Base-by-base conservation (phyloP, 2,113 vertebrate genomes). In the Elaphurus davidianus region DNA sequence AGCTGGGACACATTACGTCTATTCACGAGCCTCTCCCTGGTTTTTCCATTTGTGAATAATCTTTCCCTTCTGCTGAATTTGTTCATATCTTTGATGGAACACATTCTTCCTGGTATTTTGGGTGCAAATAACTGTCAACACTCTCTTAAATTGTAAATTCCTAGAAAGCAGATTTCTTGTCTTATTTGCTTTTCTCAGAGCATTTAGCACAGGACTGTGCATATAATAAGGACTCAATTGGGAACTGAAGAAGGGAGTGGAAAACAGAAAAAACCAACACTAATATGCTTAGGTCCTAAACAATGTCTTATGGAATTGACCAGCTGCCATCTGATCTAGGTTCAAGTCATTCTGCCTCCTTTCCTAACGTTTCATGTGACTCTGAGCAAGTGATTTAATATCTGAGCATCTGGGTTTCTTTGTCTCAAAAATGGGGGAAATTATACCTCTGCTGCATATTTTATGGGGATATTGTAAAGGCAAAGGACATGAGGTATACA, bases 41-140 rank as follows among this genome's bases (percentile, higher is more conserved):
- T 50, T 45, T 64, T 85, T 91, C 79, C 11, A 2, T 55, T 90
- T 55, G 47, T 78, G 52, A 64, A 8, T 14, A 28, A 64, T 92
- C 43, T 74, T 90, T 92, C 57, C 45, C 33, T 95, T 94, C 67
- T 93, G 88, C 50, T 87, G 84, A 92, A 45, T 91, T 97, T 82
- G 60, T 91, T 94, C 12, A 0, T 83, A 83, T 93, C 64, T 96
- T 54, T 55, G 52, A 47, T 40, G 81, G 62, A 33, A 79, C 12
- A 40, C 57, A 36, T 92, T 94, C 36, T 88, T 97, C 17, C 55
- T 95, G 33, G 40, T 91, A 89, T 94, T 97, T 78, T 57, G 54
- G 79, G 88, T 90, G n/a, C 54, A 92, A 88, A n/a, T 85, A 92
- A 60, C 30, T 89, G 45, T 67, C 83, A 88, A 1, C 7, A 16